These are phyloP conservation scores for Pangasianodon hypophthalmus DNA, from an alignment of 2,113 vertebrate genomes.

Conservation along the genomic window DNA sequence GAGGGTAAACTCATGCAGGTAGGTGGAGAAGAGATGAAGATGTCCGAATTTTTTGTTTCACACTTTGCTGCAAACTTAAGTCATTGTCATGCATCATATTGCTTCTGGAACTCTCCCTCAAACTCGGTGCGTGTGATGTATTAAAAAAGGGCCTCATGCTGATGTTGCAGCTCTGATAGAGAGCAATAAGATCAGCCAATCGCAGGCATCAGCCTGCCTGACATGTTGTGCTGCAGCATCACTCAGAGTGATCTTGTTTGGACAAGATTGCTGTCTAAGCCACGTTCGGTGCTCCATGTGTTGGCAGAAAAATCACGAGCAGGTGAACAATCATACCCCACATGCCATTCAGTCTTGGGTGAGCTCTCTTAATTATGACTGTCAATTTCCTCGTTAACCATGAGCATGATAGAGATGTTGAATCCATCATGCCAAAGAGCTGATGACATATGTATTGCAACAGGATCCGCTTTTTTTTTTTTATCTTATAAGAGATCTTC, in stretches of 20 bases:
- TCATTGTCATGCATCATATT: neutral
- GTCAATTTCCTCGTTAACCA: constrained; percentile 14
- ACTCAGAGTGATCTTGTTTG: constrained; percentile 45
- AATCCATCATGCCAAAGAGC: neutral
- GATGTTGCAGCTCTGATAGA: neutral
- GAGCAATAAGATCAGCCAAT: neutral
- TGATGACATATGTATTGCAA: constrained; percentile 29
- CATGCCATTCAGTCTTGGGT: neutral
- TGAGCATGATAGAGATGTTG: neutral
- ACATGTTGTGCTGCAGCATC: constrained; percentile 13
- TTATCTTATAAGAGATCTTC: constrained; percentile 36
- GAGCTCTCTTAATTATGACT: constrained; percentile 18
- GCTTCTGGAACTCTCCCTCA: neutral
- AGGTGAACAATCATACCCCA: neutral
- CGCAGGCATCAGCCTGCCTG: constrained; percentile 24
- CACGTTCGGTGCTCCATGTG: neutral
- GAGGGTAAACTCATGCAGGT: constrained; percentile 97
- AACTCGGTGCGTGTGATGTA: neutral
- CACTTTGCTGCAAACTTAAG: neutral
- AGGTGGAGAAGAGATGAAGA: constrained; percentile 56
- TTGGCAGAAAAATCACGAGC: neutral
- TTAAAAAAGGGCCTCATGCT: neutral
- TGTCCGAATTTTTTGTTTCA: neutral
- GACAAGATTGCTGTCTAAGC: constrained; percentile 43
- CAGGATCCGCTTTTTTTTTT: constrained; percentile 9